Conservation (phyloP, 2,888 invertebrate genomes). For the Carabus problematicus region DNA sequence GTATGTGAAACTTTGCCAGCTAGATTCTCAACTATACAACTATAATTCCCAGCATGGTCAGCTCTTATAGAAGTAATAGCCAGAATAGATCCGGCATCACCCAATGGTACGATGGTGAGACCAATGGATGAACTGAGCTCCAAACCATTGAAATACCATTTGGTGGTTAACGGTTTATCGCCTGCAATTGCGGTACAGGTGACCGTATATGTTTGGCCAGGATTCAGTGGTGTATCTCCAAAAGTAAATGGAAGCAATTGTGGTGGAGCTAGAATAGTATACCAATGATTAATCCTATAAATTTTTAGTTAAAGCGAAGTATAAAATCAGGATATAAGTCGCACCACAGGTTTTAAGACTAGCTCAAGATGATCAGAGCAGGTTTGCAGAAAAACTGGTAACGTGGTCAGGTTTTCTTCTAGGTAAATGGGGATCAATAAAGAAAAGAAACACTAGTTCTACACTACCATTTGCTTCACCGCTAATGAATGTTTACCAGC, state of each 20-base stretch:
- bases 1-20: slow-evolving; percentile 64
- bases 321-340: slow-evolving; percentile 2
- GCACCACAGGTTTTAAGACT: no score
- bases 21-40: slow-evolving; percentile 66
- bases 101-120: slow-evolving; percentile 33
- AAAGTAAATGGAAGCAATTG: slow-evolving; percentile 83
- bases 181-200: slow-evolving; percentile 71
- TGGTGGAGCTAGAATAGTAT: slow-evolving; percentile 74
- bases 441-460: no score
- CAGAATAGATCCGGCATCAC: slow-evolving; percentile 57
- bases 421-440: no score
- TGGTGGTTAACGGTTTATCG: slow-evolving; percentile 64
- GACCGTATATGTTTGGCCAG: slow-evolving; percentile 80
- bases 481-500: slow-evolving; percentile 64
- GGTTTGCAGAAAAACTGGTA: no score
- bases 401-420: no score
- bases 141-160: slow-evolving; percentile 64
- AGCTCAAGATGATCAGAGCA: no score
- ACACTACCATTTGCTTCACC: slow-evolving; percentile 49
- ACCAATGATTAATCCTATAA: not conserved
- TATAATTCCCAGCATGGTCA: slow-evolving; percentile 70
- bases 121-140: slow-evolving; percentile 45
- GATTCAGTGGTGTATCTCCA: slow-evolving; percentile 76
- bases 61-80: slow-evolving; percentile 68
- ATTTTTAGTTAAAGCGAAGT: not conserved